These are phyloP conservation scores for Tholera decimalis DNA, from an alignment of 2,888 invertebrate genomes.

Conservation along the genomic window DNA sequence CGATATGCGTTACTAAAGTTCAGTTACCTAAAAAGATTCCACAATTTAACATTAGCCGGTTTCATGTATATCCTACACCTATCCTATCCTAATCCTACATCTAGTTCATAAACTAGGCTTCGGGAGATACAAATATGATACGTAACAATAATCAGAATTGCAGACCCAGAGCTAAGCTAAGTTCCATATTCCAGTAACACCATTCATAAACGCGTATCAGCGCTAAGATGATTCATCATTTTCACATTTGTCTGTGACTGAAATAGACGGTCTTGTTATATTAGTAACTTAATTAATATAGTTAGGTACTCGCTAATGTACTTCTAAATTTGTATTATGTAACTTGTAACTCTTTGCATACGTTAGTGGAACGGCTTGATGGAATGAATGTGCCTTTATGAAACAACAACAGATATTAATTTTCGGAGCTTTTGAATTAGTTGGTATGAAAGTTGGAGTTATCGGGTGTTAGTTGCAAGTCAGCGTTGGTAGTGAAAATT, in stretches of 20 bases:
- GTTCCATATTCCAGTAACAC: constrained; percentile 54
- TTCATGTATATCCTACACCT: too few relatives aligned
- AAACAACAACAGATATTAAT: constrained; percentile 60
- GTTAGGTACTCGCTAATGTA: constrained; percentile 43
- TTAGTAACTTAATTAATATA: constrained; percentile 61
- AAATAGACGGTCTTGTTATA: constrained; percentile 43
- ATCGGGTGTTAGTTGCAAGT: constrained; percentile 49
- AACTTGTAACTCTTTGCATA: constrained; percentile 46
- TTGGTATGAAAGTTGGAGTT: constrained; percentile 44
- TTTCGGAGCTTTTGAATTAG: constrained; percentile 44
- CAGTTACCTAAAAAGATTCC: too few relatives aligned
- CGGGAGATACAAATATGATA: too few relatives aligned
- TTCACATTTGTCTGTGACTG: constrained; percentile 60
- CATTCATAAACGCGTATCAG: constrained; percentile 58
- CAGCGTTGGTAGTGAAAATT: constrained; percentile 37
- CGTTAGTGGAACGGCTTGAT: constrained; percentile 31
- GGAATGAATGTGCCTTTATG: constrained; percentile 56
- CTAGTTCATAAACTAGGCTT: too few relatives aligned
- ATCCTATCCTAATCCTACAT: too few relatives aligned
- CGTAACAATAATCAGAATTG: too few relatives aligned
- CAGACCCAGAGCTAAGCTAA: too few relatives aligned
- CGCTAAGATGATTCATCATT: constrained; percentile 58
- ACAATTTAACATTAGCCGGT: too few relatives aligned
- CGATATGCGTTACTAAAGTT: too few relatives aligned
- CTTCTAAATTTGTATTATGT: constrained; percentile 42